Evolutionary conservation across 2,113 vertebrate genomes (phyloP).

Genomic region (Pangasianodon hypophthalmus): DNA sequence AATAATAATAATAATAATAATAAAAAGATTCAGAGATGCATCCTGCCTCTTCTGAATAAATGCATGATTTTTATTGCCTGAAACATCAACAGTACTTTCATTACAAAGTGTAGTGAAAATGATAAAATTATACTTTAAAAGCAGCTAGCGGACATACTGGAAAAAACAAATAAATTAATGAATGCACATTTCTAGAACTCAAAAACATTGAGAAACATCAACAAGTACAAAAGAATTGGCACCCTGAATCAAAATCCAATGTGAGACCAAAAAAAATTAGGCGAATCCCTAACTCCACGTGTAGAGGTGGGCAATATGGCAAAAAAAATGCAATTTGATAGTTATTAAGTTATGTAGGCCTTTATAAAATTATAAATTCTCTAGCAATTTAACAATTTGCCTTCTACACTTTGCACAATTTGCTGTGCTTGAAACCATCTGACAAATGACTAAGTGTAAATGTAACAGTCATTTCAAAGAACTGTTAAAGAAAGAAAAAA

Average conservation of each 20-base stretch:
- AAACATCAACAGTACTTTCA: background rate
- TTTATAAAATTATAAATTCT: background rate
- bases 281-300: no score
- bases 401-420: background rate
- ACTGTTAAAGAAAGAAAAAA: background rate
- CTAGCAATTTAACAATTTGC: background rate
- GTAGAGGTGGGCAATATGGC: background rate
- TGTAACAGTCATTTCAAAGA: slow-evolving; percentile 5
- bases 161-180: background rate
- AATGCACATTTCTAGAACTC: background rate
- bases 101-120: background rate
- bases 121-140: background rate
- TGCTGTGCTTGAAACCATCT: background rate
- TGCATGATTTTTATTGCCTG: background rate
- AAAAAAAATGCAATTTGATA: background rate
- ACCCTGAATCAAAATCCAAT: background rate
- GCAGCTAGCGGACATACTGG: background rate
- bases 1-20: no score
- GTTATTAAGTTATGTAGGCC: background rate
- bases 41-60: background rate
- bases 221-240: background rate
- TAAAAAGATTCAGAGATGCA: no score
- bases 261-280: background rate
- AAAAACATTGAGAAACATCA: background rate
- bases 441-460: slow-evolving; percentile 22